Evolutionary conservation across 1,140 invertebrate species (phyloP).

Genomic region (Oreohelix idahoensis): DNA sequence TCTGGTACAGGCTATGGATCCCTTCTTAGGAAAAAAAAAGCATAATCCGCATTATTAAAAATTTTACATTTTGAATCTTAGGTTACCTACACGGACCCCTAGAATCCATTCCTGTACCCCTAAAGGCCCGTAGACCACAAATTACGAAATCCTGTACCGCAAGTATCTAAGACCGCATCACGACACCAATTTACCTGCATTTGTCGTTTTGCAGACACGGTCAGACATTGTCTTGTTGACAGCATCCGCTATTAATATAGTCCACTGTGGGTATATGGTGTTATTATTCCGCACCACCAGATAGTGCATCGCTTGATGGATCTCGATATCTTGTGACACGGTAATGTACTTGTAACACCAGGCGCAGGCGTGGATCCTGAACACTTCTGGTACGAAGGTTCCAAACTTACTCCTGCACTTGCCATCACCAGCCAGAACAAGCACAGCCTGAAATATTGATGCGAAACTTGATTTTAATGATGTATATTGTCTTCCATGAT

Average conservation of each 20-base stretch:
- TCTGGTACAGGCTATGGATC: no score
- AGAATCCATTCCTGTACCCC: no score
- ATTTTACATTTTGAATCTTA: no score
- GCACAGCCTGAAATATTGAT: constrained; percentile 18
- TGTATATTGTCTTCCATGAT: no score
- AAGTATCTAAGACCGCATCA: no score
- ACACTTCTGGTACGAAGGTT: constrained; percentile 79
- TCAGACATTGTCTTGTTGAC: constrained; percentile 48
- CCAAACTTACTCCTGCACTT: constrained; percentile 83
- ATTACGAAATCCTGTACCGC: no score
- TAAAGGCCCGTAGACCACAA: no score
- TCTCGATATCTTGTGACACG: constrained; percentile 24
- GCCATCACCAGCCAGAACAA: neutral
- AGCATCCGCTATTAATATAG: constrained; percentile 47
- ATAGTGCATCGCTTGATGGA: constrained; percentile 15
- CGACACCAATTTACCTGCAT: constrained; percentile 5
- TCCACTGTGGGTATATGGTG: constrained; percentile 23
- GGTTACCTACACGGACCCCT: no score
- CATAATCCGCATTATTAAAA: no score
- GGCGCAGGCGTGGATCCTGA: constrained; percentile 63
- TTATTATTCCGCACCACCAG: constrained; percentile 42
- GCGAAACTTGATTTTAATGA: no score
- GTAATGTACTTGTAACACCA: constrained; percentile 65
- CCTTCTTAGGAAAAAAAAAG: no score
- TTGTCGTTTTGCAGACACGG: constrained; percentile 50